A percentile compares a stretch with the other conserved stretches of the same genome.
These are phyloP conservation scores for Phoebastria nigripes DNA, from an alignment of 2,797 vertebrate species.

Conservation along the genomic window DNA sequence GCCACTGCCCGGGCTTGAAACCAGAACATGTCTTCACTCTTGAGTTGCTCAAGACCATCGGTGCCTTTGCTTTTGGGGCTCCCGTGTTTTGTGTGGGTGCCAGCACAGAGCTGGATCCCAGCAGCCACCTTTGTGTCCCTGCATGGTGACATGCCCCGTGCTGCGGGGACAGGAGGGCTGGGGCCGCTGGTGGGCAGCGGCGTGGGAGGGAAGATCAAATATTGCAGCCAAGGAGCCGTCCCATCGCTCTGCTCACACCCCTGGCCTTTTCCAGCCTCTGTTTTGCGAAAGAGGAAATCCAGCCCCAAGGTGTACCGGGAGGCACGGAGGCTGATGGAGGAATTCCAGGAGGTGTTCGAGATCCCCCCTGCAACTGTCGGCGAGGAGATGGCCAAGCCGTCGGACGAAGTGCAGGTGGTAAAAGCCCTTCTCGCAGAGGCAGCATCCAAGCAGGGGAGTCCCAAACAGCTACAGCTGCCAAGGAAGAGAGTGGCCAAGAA, in stretches of 20 bases:
- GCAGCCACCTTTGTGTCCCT: not conserved
- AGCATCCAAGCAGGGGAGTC: not conserved
- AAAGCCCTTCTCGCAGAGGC: not conserved
- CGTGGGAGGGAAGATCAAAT: not conserved
- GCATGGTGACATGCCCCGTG: rapidly evolving
- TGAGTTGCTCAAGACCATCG: not conserved
- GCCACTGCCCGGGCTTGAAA: not conserved
- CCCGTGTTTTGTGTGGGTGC: rapidly evolving
- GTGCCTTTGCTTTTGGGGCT: not conserved
- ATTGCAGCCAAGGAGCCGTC: not conserved
- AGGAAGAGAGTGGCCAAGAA: not conserved
- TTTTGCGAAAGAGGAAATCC: conserved; percentile 9
- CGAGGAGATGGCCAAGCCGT: not conserved
- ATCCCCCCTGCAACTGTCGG: not conserved
- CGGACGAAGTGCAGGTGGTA: rapidly evolving
- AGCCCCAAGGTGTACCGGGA: conserved; percentile 44
- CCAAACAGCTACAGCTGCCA: not conserved
- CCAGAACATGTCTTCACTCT: not conserved
- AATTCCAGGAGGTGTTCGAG: conserved; percentile 50
- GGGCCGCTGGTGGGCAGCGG: not conserved
- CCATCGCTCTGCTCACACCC: not conserved
- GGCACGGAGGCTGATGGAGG: conserved; percentile 53
- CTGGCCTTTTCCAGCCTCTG: not conserved
- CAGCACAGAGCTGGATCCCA: not conserved
- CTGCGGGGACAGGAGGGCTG: not conserved